Evolutionary conservation across 2,797 vertebrate genomes (phyloP).

Genomic region (Cyclopterus lumpus): DNA sequence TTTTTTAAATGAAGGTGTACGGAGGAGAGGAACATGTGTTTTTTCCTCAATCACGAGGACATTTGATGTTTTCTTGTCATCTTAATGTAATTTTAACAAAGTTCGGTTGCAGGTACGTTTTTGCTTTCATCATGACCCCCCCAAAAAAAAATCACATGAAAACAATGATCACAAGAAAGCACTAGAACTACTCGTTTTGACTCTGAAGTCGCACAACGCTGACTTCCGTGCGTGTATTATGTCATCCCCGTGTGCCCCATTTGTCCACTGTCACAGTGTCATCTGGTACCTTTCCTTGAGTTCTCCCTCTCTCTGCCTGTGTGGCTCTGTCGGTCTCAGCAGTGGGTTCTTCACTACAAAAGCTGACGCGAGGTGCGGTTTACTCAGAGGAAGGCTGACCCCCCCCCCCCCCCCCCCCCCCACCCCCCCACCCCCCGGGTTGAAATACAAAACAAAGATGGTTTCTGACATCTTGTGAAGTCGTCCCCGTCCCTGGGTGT

Average conservation of each 20-base stretch:
- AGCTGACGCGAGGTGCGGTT: constrained; percentile 78
- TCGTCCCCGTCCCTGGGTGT: constrained; percentile 84
- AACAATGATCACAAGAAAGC: not conserved
- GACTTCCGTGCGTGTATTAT: not conserved
- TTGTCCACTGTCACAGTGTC: constrained; percentile 30
- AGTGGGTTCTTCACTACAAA: constrained; percentile 67
- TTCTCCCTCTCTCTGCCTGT: constrained; percentile 26
- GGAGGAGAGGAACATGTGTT: not conserved
- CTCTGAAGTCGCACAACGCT: not conserved
- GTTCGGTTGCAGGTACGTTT: not conserved
- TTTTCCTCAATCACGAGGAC: not conserved
- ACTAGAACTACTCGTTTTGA: not conserved
- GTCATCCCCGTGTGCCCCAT: constrained; percentile 8
- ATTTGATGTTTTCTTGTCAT: not conserved
- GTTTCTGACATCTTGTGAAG: constrained; percentile 92
- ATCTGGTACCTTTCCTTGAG: constrained; percentile 23
- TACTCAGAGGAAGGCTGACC: constrained; percentile 80
- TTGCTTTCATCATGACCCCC: not conserved
- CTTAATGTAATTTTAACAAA: not conserved
- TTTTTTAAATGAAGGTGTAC: not conserved
- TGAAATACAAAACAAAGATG: constrained; percentile 89
- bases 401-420: too few relatives aligned
- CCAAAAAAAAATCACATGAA: not conserved
- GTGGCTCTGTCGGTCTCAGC: constrained; percentile 66
- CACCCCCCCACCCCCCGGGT: too few relatives aligned